Base-by-base conservation (phyloP, 2,888 invertebrate genomes). In the Drosophila nr. perissopoda region DNA sequence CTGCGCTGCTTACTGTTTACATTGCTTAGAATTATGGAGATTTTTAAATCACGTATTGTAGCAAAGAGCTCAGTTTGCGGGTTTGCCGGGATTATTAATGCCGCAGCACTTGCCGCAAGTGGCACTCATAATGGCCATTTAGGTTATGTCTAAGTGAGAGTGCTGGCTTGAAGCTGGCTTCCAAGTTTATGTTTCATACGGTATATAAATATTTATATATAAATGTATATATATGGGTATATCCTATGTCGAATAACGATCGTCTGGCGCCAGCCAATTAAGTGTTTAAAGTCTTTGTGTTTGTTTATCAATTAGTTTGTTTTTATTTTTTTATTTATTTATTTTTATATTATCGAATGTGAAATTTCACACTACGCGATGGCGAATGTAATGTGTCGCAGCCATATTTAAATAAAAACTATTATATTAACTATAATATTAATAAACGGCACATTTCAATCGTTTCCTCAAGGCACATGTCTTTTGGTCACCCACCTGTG, bases 181-280 rank as follows among this genome's bases (percentile, higher is more conserved):
- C 62, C 48, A 40, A 78, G 72, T 56, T 67, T 54, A 53, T 66
- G 34, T 59, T 49, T 31, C 29, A 36, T 38, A 11, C 11, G 56
- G 48, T 36, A 56, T 60, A 77, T 54, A 60, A 31, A 60, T 60
- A 60, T 29, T 27, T 57, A 36, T n/a, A 40, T 59, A 25, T 38
- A n/a, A 31, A 54, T 34, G 29, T 18, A 40, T 21, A 42, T 42
- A 21, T 21, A 42, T 25, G 45, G 21, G 53, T 51, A n/a, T 16
- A 21, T 56, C 34, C n/a, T 57, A 25, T 45, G 7, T 42, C 60
- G 61, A 69, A 56, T 76, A 69, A 75, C 70, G 69, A 86, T 56
- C 67, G 84, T 75, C 77, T 87, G 84, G 84, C 84, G 84, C 89
- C 84, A 68, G 45, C 59, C 87, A 85, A 85, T 85, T 74, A 85